A percentile compares a stretch with the other conserved stretches of the same genome.
Conservation (phyloP, 2,113 vertebrate species). For the Sardina pilchardus region DNA sequence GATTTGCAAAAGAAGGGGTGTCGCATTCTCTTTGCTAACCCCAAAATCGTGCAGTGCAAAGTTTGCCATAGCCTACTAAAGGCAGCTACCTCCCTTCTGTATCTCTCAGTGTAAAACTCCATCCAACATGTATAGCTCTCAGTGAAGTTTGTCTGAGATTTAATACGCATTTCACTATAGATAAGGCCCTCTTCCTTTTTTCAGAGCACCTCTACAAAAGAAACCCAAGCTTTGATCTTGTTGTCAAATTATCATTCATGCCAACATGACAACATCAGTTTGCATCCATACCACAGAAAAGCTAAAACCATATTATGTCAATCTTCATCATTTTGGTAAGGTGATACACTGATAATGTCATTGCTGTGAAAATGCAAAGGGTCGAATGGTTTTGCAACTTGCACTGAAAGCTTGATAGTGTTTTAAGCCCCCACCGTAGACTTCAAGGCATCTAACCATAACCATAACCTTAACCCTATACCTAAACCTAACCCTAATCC, state of each 20-base stretch:
- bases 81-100: neutral
- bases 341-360: neutral
- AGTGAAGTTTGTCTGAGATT: no score
- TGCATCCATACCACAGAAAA: neutral
- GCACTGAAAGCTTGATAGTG: no score
- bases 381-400: neutral
- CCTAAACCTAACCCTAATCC: no score
- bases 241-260: neutral
- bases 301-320: neutral
- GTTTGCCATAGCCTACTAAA: neutral
- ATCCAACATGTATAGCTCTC: no score
- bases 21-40: neutral
- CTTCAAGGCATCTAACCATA: no score
- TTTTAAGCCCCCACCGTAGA: no score
- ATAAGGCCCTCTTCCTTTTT: neutral
- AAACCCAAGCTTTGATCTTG: neutral
- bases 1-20: neutral
- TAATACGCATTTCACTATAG: no score
- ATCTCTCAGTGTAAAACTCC: neutral
- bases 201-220: neutral
- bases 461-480: no score
- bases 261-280: neutral
- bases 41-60: neutral
- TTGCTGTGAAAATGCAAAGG: neutral
- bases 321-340: neutral